Evolutionary conservation across 2,797 vertebrate genomes (phyloP), one percentile per base, ranked within the genome.

Genomic region (Catamblyrhynchus diadema): DNA sequence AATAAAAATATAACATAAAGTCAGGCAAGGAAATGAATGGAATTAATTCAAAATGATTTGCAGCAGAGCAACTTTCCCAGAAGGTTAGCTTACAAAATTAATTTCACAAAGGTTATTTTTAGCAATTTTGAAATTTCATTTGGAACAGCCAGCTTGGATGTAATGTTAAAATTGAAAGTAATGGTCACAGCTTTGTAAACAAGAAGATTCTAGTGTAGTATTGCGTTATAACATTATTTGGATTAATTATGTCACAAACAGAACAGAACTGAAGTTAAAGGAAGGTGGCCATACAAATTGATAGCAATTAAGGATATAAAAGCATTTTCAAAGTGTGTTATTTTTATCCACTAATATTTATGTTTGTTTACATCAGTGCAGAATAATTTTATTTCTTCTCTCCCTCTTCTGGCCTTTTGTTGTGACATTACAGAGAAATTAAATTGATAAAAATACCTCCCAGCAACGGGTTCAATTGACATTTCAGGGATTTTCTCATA

Each of bases 71-170:
- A 59, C 42, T 85, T 94, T 88, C 82, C 24, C 37, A 83, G 87
- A 88, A 81, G 42, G 54, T 81, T 65, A 92, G 24, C 39, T 61
- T 56, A 51, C 53, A 79, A 32, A 64, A 12, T 91, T 86, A 6
- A 62, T 91, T 91, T 77, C 50, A 50, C 18, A 69, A 60, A 11
- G 30, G 25, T 33, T 71, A 82, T 88, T 75, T 95, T 93, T 75
- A 83, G 14, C 9, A 54, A 45, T 86, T 91, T 86, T 59, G n/a
- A 90, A 94, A 77, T 88, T 86, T 88, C 27, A 65, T 64, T 94
- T 59, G 56, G 12, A 47, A 45, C 7, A 32, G 6, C 3, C 24
- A 66, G 35, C 25, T 62, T 84, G 57, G 19, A 74, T 35, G 11
- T 42, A 72, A 93, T 6, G 8, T 50, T 64, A 88, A 93, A 91